Base-by-base conservation (phyloP, 2,797 vertebrate genomes). In the Apogon talboti region DNA sequence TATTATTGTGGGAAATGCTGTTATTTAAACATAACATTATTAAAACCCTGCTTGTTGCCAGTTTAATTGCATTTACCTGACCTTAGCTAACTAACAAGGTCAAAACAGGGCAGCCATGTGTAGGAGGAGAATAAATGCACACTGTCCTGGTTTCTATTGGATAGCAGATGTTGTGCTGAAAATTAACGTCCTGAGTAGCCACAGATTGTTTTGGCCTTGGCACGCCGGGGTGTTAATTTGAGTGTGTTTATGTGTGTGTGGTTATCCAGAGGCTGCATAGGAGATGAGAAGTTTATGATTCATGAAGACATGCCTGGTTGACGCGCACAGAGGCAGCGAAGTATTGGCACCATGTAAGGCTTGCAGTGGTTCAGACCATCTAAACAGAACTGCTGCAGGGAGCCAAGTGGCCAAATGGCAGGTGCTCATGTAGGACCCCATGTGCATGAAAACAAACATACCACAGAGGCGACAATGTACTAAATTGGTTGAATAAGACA, bases 301-400 rank as follows among this genome's bases (percentile, higher is more conserved):
- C 46, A 59, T 55, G 49, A 40, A 30, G 30, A 74, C 63, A 21
- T 2, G 38, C 15, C 49, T 65, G 70, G 46, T 40, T 37, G 45
- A 28, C 11, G 7, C 58, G 51, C 48, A 55, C 12, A 51, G 44
- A 50, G 52, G 46, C 69, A 37, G 48, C 45, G 28, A 62, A 53
- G 41, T 42, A 14, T 11, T 57, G 47, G 54, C 43, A 57, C 42
- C 53, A 33, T 57, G 37, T 16, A 43, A 61, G 33, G 33, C 61
- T 42, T 71, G 53, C 49, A 57, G 71, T 38, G 47, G 45, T 64
- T 54, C 14, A 11, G 30, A 18, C 35, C 30, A 45, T 55, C 52
- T 38, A 42, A 74, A 69, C 56, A 69, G 69, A 65, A 52, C 60
- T 55, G 67, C 60, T 33, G 1, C 46, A 33, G 74, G 37, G 46